Percentiles rank a stretch among this genome's conserved stretches.
These are phyloP conservation scores for Bucco capensis DNA, from an alignment of 2,113 vertebrate species.

Conservation along the genomic window DNA sequence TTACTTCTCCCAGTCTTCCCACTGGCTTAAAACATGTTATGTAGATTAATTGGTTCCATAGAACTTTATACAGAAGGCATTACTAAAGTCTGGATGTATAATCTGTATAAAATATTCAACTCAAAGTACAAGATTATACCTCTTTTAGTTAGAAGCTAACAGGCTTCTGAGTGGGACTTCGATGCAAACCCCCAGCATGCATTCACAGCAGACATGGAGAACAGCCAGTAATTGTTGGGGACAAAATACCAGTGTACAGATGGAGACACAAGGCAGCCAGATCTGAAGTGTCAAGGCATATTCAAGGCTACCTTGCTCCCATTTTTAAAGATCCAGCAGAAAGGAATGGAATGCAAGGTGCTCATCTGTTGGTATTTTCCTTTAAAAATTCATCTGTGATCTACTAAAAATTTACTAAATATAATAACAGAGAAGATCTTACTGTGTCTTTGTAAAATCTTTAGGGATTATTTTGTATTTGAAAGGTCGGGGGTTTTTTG, in stretches of 20 bases:
- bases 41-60: not conserved
- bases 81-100: not conserved
- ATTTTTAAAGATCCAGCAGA: constrained; percentile 33
- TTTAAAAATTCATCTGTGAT: not conserved
- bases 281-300: constrained; percentile 16
- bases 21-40: not conserved
- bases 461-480: not conserved
- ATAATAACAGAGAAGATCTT: not conserved
- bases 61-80: not conserved
- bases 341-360: constrained; percentile 20
- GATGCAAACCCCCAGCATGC: not conserved
- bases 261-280: not conserved
- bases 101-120: not conserved
- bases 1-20: not conserved
- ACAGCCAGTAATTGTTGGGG: not conserved
- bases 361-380: not conserved
- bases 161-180: not conserved
- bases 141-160: not conserved
- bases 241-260: not conserved
- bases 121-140: not conserved
- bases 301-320: constrained; percentile 41
- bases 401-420: not conserved
- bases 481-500: too few relatives aligned
- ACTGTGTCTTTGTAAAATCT: not conserved
- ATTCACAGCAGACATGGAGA: not conserved